Conservation (phyloP, 1,140 invertebrate genomes). For the Chelonus insularis region DNA sequence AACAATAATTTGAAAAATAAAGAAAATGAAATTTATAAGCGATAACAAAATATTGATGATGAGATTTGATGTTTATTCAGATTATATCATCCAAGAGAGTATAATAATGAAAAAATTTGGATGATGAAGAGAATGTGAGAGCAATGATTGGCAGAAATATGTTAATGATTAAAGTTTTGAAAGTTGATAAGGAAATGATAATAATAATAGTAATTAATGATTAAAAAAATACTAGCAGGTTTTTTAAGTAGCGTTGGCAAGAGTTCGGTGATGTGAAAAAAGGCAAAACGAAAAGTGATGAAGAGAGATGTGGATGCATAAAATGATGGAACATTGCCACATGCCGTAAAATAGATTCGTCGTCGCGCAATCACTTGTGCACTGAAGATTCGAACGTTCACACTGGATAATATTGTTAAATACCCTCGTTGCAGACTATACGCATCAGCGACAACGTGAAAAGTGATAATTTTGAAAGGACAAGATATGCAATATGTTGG, state of each 20-base stretch:
- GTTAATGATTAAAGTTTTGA: too few relatives aligned
- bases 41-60: too few relatives aligned
- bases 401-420: constrained; percentile 8
- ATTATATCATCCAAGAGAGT: too few relatives aligned
- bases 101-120: too few relatives aligned
- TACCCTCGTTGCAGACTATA: constrained; percentile 9
- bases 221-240: neutral
- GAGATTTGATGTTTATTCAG: too few relatives aligned
- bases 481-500: constrained; percentile 57
- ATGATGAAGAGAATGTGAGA: too few relatives aligned
- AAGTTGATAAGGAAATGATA: neutral
- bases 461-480: constrained; percentile 41
- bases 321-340: constrained; percentile 25
- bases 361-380: constrained; percentile 1
- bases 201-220: neutral
- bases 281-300: neutral
- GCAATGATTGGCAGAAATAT: too few relatives aligned
- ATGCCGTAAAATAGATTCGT: constrained; percentile 24
- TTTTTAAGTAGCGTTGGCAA: neutral
- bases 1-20: too few relatives aligned
- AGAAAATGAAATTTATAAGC: too few relatives aligned
- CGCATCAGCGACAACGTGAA: constrained; percentile 27
- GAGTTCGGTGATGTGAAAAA: neutral
- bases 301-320: constrained; percentile 6
- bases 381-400: constrained; percentile 1